Evolutionary conservation across 2,113 vertebrate genomes (phyloP), one percentile per base, ranked within the genome.

Genomic region (Meriones unguiculatus): DNA sequence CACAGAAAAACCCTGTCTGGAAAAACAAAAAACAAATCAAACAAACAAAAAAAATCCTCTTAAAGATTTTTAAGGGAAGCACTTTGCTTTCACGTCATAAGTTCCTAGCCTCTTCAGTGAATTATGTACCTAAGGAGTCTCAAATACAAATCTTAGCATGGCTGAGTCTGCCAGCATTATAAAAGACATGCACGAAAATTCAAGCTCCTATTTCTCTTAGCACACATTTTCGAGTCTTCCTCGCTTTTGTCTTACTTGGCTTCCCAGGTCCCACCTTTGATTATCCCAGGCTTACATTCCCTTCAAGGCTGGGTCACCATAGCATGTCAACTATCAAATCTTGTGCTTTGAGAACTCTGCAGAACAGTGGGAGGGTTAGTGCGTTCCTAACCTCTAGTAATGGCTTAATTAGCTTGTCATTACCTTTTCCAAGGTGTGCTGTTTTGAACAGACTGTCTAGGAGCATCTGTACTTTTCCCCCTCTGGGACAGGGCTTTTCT

Each of bases 401-500:
- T 77, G 52, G 59, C n/a, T 88, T 90, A 95, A 82, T 84, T 64
- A 88, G 41, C 38, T 2, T 82, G 50, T 87, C 38, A 73, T 87
- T 87, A 20, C 9, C 91, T 96, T 9, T 77, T 85, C n/a, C 32
- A 94, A 72, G 50, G 54, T 94, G 84, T 95, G 92, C 73, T 50
- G 46, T 93, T 95, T 94, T 69, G 87, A 91, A 35, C 89, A 82
- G n/a, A 57, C 38, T 77, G 41, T 86, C 35, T 32, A 25, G 10
- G 75, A 89, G 30, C 38, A 46, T 89, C 17, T 94, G 17, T 62
- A 10, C 13, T 93, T 86, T 30, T 2, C 6, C 5, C n/a, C 38
- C 7, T n/a, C 11, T 22, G 7, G 13, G 20, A 81, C 18, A 59
- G 12, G 35, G 20, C 38, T 38, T 62, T 35, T 62, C 80, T 38